phyloP scores from a whole-genome alignment of 2,888 invertebrate genomes.

The Orthosia cruda region DNA sequence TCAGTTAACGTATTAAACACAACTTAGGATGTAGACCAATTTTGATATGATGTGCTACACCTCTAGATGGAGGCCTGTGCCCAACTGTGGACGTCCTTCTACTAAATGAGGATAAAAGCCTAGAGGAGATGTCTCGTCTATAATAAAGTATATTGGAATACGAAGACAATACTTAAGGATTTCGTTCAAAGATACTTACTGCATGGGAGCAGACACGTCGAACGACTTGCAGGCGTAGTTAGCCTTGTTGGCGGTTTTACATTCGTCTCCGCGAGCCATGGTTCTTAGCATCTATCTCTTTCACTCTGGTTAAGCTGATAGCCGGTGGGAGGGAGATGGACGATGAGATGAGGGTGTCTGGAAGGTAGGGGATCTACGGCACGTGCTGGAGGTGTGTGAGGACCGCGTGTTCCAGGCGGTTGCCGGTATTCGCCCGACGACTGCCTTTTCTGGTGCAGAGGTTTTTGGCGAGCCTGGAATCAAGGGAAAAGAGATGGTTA shows the following conservation, averaged over 20 bases:
- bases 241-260: conserved; percentile 87
- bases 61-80: background rate
- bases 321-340: conserved; percentile 81
- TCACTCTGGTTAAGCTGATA: conserved; percentile 77
- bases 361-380: conserved; percentile 92
- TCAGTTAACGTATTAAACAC: background rate
- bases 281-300: conserved; percentile 75
- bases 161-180: background rate
- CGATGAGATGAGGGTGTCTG: conserved; percentile 65
- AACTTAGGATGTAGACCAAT: background rate
- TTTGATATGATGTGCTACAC: background rate
- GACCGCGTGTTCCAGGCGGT: conserved; percentile 96
- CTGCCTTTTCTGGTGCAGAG: conserved; percentile 96
- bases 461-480: conserved; percentile 95
- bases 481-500: conserved; percentile 36
- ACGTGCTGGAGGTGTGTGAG: conserved; percentile 97
- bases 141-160: background rate
- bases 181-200: conserved; percentile 77
- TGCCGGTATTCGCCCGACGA: conserved; percentile 96
- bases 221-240: conserved; percentile 87
- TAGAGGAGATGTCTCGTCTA: background rate
- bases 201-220: conserved; percentile 84
- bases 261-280: conserved; percentile 91
- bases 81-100: background rate
- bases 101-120: background rate